Evolutionary conservation across 2,113 vertebrate species (phyloP), one percentile per base, ranked within the genome.

Genomic region (Carassius carassius): DNA sequence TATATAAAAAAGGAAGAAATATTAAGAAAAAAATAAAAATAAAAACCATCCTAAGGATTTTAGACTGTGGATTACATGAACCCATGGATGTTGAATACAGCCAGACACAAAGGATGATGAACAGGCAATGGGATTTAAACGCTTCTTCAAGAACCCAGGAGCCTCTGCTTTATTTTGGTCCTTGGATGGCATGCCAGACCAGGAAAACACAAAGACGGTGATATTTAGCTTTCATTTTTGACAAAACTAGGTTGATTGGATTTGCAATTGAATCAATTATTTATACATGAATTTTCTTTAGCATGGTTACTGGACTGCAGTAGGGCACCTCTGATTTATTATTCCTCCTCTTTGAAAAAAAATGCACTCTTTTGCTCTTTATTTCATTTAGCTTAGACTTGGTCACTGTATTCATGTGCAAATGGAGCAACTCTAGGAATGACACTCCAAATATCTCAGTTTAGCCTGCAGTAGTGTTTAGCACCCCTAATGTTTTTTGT

Each of bases 231-330:
- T 93, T 94, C 89, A 91, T 93, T 92, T 29, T 93, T 83, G 87
- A 86, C 87, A 74, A 54, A 17, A 74, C 54, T 86, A 86, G 84
- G 86, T 89, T 89, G 79, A 89, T 86, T 84, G 85, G 81, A 82
- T 90, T 72, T 80, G 51, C 73, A 85, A 91, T 89, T 90, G 90
- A 87, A 90, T 79, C 60, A 82, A 84, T 87, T 78, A 87, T 19
- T 90, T 89, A 84, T 87, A 88, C 90, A 70, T 87, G 62, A 44
- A 89, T 47, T 89, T 90, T 91, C 88, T 81, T 89, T 91, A 87
- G 93, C 92, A 94, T 93, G 92, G 89, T 90, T 91, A 86, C 91
- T 84, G 89, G 89, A 92, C 86, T 91, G 91, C 90, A 92, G 91
- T 91, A 88, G 89, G 89, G 87, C 89, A 88, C 86, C 90, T 92